Base-by-base conservation (phyloP, 2,888 invertebrate genomes). In the Lymantria monacha region DNA sequence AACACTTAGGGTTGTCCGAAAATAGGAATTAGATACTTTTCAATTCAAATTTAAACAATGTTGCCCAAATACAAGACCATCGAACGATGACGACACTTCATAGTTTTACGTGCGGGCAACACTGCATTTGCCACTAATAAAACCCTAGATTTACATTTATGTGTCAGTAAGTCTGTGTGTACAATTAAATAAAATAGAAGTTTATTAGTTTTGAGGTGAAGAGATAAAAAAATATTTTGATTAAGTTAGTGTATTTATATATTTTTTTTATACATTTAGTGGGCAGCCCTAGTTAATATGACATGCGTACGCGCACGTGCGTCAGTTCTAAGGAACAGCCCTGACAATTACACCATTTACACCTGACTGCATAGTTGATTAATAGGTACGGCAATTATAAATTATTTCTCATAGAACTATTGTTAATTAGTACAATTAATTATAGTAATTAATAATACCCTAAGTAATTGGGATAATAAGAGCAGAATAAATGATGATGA, bases 251-350 rank as follows among this genome's bases (percentile, higher is more conserved):
- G n/a, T n/a, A n/a, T n/a, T n/a, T n/a, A n/a, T n/a, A n/a, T n/a
- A n/a, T n/a, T n/a, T n/a, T n/a, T n/a, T n/a, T n/a, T n/a, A n/a
- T n/a, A n/a, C n/a, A n/a, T 22, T 22, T 33, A 10, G 33, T 33
- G 2, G 33, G 9, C 33, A 33, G 33, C 33, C 33, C 33, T 33
- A 1, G 9, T 9, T 33, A 33, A 3, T 8, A n/a, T 5, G 12
- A 40, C 14, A 36, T 30, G 49, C n/a, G 49, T 44, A 8, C 44
- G 33, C 44, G 41, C 44, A 41, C 41, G 44, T 38, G 49, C 7
- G 14, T 31, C 38, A 31, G 3, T 3, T 36, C 13, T 30, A 10
- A 42, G 11, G 37, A 50, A 49, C 37, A 36, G 30, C 33, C 33
- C 9, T 33, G 33, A 1, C 22, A 22, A 22, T 22, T 22, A 5